Conservation (phyloP, 2,888 invertebrate species). For the Pyralis farinalis region DNA sequence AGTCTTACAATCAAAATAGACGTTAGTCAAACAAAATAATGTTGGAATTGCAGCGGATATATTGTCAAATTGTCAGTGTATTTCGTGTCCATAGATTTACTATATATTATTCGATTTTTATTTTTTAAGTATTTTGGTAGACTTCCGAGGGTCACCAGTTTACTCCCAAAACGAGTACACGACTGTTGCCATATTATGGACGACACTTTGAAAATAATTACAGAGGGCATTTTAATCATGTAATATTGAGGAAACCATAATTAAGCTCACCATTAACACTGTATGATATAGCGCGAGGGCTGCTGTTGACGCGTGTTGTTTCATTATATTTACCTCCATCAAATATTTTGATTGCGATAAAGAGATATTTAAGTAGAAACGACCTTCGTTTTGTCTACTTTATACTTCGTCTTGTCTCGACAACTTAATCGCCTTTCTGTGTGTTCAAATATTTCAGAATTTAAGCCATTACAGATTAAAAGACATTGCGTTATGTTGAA, state of each 20-base stretch:
- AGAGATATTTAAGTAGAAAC: neutral
- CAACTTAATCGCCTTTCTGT: neutral
- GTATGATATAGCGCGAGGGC: no score
- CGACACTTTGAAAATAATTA: neutral
- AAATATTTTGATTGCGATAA: neutral
- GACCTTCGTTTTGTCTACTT: neutral
- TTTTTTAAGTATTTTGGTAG: no score
- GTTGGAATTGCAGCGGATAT: constrained; percentile 9
- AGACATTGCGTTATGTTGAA: no score
- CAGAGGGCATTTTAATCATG: neutral
- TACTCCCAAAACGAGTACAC: neutral
- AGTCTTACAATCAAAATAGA: no score
- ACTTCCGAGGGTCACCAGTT: no score
- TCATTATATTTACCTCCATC: neutral
- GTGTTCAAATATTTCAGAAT: neutral
- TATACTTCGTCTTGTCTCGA: neutral
- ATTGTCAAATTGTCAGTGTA: constrained; percentile 10
- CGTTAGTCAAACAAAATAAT: neutral
- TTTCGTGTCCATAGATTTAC: no score
- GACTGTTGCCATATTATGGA: neutral
- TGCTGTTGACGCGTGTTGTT: no score
- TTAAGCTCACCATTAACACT: neutral
- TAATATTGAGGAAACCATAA: neutral
- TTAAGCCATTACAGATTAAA: neutral
- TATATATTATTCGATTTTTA: no score